Evolutionary conservation across 2,113 vertebrate genomes (phyloP).

Genomic region (Machaerirhynchus nigripectus): DNA sequence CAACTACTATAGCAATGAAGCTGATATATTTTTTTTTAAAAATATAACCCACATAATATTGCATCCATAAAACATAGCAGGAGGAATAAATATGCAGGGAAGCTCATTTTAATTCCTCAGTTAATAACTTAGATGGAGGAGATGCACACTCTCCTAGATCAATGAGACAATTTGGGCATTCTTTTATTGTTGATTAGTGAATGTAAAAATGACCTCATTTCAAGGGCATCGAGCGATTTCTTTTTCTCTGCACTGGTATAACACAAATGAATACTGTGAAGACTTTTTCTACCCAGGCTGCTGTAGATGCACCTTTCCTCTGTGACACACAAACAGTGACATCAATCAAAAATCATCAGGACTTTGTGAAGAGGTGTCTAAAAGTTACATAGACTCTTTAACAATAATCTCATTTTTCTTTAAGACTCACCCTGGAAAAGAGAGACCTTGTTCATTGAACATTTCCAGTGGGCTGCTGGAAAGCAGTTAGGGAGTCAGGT

Average conservation of each 20-base stretch:
- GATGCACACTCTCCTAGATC: conserved; percentile 39
- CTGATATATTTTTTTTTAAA: neutral
- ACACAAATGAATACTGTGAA: neutral
- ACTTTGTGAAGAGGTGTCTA: neutral
- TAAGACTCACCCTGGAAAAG: neutral
- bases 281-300: neutral
- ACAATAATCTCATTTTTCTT: neutral
- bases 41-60: conserved; percentile 52
- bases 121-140: conserved; percentile 48
- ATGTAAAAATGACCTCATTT: conserved; percentile 69
- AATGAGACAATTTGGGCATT: conserved; percentile 59
- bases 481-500: neutral
- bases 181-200: conserved; percentile 68
- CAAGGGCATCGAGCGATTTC: conserved; percentile 35
- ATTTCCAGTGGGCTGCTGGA: neutral
- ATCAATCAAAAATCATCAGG: neutral
- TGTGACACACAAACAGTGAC: neutral
- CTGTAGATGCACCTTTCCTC: neutral
- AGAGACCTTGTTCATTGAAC: neutral
- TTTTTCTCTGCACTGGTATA: neutral
- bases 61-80: conserved; percentile 50
- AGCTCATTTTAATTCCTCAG: conserved; percentile 55
- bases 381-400: neutral
- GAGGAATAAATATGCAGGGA: conserved; percentile 21
- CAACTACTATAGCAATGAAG: conserved; percentile 33